Conservation (phyloP, 2,113 vertebrate genomes). For the Lepidothrix coronata region DNA sequence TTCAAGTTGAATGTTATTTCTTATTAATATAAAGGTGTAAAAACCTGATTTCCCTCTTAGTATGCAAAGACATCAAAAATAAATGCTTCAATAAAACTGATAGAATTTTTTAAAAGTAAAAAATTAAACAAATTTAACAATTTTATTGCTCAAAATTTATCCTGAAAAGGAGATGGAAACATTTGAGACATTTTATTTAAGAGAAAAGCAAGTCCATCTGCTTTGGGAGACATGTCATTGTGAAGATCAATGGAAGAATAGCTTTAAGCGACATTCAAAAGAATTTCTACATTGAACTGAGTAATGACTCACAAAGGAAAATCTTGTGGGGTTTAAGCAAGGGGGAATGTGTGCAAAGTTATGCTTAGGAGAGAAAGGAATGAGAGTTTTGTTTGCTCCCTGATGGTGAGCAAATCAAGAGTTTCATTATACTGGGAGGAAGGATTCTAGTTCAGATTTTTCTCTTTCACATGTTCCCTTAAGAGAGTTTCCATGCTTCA, state of each 20-base stretch:
- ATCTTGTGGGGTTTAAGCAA: not conserved
- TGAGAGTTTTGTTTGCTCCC: not conserved
- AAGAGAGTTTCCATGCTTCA: not conserved
- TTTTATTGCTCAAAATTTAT: not conserved
- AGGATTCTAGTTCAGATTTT: not conserved
- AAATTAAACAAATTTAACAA: not conserved
- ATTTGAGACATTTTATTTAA: not conserved
- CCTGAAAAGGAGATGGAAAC: not conserved
- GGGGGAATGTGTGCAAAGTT: not conserved
- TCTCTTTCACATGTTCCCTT: not conserved
- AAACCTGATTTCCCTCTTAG: not conserved
- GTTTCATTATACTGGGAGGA: not conserved
- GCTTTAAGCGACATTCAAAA: conserved; percentile 21
- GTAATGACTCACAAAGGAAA: conserved; percentile 32
- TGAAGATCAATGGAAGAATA: not conserved
- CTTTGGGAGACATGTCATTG: not conserved
- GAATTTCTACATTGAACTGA: not conserved
- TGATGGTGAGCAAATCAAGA: not conserved
- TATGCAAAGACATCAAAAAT: not conserved
- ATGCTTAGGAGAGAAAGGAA: not conserved
- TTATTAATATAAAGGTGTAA: not conserved
- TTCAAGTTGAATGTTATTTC: not conserved
- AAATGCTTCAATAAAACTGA: not conserved
- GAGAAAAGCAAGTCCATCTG: not conserved
- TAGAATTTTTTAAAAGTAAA: not conserved